Base-by-base conservation (phyloP, 1,140 invertebrate genomes). In the Adelges cooleyi region DNA sequence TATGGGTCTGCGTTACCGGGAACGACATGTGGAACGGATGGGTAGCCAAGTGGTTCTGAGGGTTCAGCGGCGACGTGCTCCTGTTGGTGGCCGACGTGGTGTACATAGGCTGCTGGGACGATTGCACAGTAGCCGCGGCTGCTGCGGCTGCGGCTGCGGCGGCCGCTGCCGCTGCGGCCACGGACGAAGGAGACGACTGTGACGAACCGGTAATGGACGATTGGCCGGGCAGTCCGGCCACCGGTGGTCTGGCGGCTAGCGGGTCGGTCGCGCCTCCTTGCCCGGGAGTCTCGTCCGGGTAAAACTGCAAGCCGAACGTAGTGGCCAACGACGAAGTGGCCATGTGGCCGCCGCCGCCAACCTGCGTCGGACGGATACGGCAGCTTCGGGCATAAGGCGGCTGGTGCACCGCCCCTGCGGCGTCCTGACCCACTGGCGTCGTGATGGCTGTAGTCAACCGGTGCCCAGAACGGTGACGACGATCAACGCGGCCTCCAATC, bases 351-450 rank as follows among this genome's bases (percentile, higher is more conserved):
- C 56, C 56, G 27, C 56, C 56, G 56, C 56, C 56, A 42, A 62
- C 40, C 23, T 23, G 25, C 25, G 56, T 46, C 56, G 56, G 42
- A 17, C 56, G 67, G 44, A 66, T 68, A 33, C 69, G 67, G 49
- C 67, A 54, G 27, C 69, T 66, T 52, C 69, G 56, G 49, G 67
- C 66, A 68, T 54, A 66, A 67, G 66, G 66, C 48, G 68, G 68
- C 46, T 62, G 66, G 33, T 66, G 48, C 69, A 66, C 67, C 59
- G 68, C 67, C 67, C 65, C 59, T 56, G 65, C 52, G 38, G 67
- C 54, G 25, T 69, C 68, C 65, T 69, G 68, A 56, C 68, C 66
- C 52, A 69, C 68, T 20, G 69, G 69, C 69, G 69, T 69, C 69
- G 69, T 69, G 66, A 54, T 69, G 69, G 66, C 69, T 54, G 66